Evolutionary conservation across 2,888 invertebrate species (phyloP).

Genomic region (Ophion obscuratus): DNA sequence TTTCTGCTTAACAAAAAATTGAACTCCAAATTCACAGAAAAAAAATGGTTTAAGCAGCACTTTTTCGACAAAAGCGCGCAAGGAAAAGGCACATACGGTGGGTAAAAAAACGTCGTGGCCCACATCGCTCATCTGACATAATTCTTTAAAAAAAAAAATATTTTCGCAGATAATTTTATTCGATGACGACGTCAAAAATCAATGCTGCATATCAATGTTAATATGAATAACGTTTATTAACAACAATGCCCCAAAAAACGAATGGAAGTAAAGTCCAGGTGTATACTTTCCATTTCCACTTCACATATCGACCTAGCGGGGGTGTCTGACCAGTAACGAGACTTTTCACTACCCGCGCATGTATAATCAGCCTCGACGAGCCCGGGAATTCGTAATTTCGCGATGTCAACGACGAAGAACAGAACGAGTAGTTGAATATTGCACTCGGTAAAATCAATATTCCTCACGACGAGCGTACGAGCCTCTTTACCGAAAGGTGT

Average conservation of each 20-base stretch:
- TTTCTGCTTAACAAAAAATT: too few species aligned
- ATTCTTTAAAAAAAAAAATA: too few species aligned
- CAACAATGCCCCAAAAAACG: not conserved
- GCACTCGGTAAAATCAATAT: slow-evolving; percentile 42
- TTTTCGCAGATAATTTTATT: not conserved
- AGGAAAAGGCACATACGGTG: too few species aligned
- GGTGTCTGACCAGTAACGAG: not conserved
- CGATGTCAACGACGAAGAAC: slow-evolving; percentile 15
- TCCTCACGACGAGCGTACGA: not conserved
- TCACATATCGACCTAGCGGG: not conserved
- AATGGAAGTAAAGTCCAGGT: not conserved
- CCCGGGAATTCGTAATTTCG: slow-evolving; percentile 23
- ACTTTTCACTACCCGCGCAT: slow-evolving; percentile 22
- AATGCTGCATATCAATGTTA: not conserved
- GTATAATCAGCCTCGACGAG: not conserved
- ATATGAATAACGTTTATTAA: not conserved
- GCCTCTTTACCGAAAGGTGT: slow-evolving; percentile 40
- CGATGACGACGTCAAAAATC: not conserved
- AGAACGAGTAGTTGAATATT: slow-evolving; percentile 25
- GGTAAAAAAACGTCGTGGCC: too few species aligned
- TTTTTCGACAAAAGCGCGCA: not conserved
- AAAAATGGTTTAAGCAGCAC: not conserved
- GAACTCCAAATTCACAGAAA: not conserved
- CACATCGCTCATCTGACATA: too few species aligned
- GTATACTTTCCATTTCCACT: not conserved